Base-by-base conservation (phyloP, 2,888 invertebrate genomes). In the Cacoxenus indagator region DNA sequence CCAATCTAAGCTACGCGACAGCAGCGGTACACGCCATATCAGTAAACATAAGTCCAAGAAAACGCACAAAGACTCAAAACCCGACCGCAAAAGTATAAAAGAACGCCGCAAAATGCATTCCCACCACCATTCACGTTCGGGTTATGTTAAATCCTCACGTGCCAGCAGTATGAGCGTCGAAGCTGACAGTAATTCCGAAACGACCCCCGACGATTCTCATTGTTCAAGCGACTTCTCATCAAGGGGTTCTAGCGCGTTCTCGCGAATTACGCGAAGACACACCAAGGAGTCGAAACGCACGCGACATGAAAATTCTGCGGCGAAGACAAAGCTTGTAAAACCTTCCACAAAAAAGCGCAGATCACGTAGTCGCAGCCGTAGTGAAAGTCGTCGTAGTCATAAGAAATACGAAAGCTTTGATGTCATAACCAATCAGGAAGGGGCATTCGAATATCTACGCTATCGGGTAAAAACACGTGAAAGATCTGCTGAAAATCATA, bases 401-500 rank as follows among this genome's bases (percentile, higher is more conserved):
- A 62, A 62, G n/a, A 43, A 24, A 19, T 8, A 27, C 2, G 45
- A n/a, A 45, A 43, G n/a, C 6, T 46, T 17, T n/a, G 46, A 45
- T 22, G 37, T 31, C 8, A 19, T 29, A 27, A 0, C 5, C 11
- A 31, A 37, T n/a, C 31, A 61, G 61, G 19, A 64, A 6, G 46
- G n/a, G n/a, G 55, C 6, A 51, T 65, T 17, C 67, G 62, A 46
- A 27, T 61, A 55, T 29, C 64, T 71, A 2, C 69, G 73, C 29
- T 57, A 72, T 64, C 59, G 46, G 14, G 64, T 64, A 29, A 43
- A 45, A 17, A 45, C 67, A 31, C 64, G 51, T 19, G 65, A 65
- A 37, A 67, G 67, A 2, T 6, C 24, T 9, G 17, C 22, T 8
- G 17, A 8, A n/a, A 51, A 51, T 6, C 22, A 51, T n/a, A 17